Conservation (phyloP, 2,888 invertebrate species). For the Cataglyphis albicans region DNA sequence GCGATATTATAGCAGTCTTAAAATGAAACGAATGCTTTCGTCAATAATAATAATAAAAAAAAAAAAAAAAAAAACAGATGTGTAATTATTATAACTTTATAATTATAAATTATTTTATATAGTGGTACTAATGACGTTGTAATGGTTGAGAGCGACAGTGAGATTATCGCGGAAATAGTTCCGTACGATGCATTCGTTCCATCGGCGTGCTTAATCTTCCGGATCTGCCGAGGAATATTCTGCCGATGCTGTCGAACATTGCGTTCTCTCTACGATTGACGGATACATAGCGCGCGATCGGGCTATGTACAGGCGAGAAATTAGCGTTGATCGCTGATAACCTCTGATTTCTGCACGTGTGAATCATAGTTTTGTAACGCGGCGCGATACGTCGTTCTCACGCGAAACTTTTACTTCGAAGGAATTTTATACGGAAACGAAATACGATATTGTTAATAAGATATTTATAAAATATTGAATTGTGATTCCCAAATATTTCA, state of each 20-base stretch:
- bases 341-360: conserved; percentile 40
- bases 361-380: conserved; percentile 38
- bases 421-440: background rate
- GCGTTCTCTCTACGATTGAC: conserved; percentile 47
- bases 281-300: conserved; percentile 23
- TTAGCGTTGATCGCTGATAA: conserved; percentile 45
- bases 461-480: conserved; percentile 23
- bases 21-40: background rate
- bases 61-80: background rate
- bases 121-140: conserved; percentile 70
- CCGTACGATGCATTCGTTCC: conserved; percentile 58
- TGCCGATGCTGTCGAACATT: conserved; percentile 18
- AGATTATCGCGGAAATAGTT: conserved; percentile 70
- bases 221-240: conserved; percentile 1
- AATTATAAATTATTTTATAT: conserved; percentile 18
- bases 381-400: conserved; percentile 20
- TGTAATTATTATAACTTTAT: background rate
- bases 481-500: conserved; percentile 57
- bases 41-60: background rate
- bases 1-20: background rate
- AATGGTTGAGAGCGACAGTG: conserved; percentile 71
- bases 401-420: conserved; percentile 20
- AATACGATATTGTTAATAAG: background rate
- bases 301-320: conserved; percentile 10
- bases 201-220: conserved; percentile 54